A percentile compares a stretch with the other conserved stretches of the same genome.
Evolutionary conservation across 2,888 invertebrate genomes (phyloP).

Genomic region (Cylindroiulus punctatus): DNA sequence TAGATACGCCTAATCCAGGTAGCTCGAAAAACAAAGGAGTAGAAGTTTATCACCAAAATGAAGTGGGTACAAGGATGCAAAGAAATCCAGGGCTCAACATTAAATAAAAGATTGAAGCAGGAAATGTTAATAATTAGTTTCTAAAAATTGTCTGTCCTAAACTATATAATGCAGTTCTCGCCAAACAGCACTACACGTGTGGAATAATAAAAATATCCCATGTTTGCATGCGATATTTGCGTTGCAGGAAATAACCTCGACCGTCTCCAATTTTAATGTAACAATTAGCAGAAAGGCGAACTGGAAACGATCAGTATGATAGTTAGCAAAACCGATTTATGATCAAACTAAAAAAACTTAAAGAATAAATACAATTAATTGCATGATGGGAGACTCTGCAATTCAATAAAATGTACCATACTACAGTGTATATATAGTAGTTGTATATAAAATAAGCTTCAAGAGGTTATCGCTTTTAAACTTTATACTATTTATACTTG

Average conservation of each 20-base stretch:
- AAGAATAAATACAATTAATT: no score
- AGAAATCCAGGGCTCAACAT: not conserved
- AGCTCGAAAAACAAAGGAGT: conserved; percentile 6
- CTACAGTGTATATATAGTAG: no score
- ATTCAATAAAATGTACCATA: no score
- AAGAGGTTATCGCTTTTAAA: not conserved
- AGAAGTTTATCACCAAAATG: not conserved
- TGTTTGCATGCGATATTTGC: conserved; percentile 15
- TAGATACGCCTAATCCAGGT: not conserved
- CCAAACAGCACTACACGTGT: not conserved
- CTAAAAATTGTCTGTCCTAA: not conserved
- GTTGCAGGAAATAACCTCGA: conserved; percentile 6
- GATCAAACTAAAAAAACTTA: no score
- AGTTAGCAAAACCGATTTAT: not conserved
- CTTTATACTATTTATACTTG: not conserved
- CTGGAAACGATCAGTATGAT: no score
- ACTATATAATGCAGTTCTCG: not conserved
- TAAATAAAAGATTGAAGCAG: not conserved
- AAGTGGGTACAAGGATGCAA: conserved; percentile 32
- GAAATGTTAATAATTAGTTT: conserved; percentile 24
- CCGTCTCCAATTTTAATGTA: not conserved
- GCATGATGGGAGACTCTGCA: no score
- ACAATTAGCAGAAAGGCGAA: not conserved
- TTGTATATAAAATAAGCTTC: not conserved
- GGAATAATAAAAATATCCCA: not conserved